Evolutionary conservation across 2,113 vertebrate genomes (phyloP), one percentile per base, ranked within the genome.

Genomic region (Heterotilapia buettikoferi): DNA sequence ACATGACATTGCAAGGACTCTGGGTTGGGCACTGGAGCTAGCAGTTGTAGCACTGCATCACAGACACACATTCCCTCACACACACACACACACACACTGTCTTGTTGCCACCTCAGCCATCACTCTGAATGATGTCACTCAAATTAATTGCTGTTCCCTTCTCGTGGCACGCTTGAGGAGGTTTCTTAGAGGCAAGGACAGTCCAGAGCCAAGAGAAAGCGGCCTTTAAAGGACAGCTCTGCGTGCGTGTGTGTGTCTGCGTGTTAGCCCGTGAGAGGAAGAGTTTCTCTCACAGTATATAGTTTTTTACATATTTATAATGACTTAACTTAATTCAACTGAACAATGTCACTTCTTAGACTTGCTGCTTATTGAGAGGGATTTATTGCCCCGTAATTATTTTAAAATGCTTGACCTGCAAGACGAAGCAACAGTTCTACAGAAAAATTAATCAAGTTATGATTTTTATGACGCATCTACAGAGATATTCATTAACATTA

Each of bases 111-210:
- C 90, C 89, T 91, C 91, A 87, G 92, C 93, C 90, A 93, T 95
- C 95, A 93, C 88, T 94, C 90, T 92, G 91, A 94, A 90, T 95
- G 94, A 94, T 96, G 93, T 95, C 93, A 94, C 93, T 96, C 94
- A 94, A 89, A 93, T 93, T 95, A 96, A 96, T 95, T 94, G 92
- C 93, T 88, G 90, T 90, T 95, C 90, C 85, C 89, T 93, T 93
- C 89, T 90, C 31, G 59, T 92, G 90, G 93, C 89, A 91, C 33
- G 91, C 94, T 95, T 92, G 94, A 92, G 93, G 93, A 94, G 93
- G 83, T 93, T 95, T 95, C 76, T 89, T 63, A 89, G 92, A 93
- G 91, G 87, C 93, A 95, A 94, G 93, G 94, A 89, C 94, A 93
- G 94, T 93, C 88, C 71, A 13, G 84, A 82, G 84, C 89, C 87